Conservation (phyloP, 2,113 vertebrate genomes). For the Lophura nycthemera region DNA sequence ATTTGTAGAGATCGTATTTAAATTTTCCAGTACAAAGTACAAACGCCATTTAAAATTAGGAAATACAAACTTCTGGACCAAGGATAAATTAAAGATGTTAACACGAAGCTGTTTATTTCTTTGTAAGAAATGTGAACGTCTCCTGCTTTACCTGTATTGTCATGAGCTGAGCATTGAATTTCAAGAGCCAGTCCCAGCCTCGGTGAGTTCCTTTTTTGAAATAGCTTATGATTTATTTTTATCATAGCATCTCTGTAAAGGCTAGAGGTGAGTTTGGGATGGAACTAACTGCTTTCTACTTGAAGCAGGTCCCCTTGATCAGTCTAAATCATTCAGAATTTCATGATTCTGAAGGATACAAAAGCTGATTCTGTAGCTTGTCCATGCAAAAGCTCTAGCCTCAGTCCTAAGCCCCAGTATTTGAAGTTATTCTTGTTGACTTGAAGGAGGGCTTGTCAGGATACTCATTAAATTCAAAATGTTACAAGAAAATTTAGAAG, state of each 20-base stretch:
- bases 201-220: slow-evolving; percentile 84
- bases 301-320: not conserved
- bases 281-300: not conserved
- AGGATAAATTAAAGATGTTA: not conserved
- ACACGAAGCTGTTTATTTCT: slow-evolving; percentile 38
- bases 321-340: not conserved
- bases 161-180: slow-evolving; percentile 97
- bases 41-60: not conserved
- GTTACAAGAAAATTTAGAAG: not conserved
- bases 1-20: not conserved
- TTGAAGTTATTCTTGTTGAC: not conserved
- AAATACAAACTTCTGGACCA: not conserved
- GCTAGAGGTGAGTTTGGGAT: not conserved
- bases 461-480: not conserved
- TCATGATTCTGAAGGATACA: not conserved
- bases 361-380: not conserved
- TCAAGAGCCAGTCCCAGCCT: slow-evolving; percentile 91
- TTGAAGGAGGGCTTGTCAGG: not conserved
- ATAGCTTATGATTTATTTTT: not conserved
- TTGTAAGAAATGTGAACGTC: slow-evolving; percentile 93
- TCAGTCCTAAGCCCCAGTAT: not conserved
- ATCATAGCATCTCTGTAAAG: not conserved
- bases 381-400: not conserved
- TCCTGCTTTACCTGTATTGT: slow-evolving; percentile 95
- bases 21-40: not conserved